Base-by-base conservation (phyloP, 2,888 invertebrate species). In the Volucella inflata region DNA sequence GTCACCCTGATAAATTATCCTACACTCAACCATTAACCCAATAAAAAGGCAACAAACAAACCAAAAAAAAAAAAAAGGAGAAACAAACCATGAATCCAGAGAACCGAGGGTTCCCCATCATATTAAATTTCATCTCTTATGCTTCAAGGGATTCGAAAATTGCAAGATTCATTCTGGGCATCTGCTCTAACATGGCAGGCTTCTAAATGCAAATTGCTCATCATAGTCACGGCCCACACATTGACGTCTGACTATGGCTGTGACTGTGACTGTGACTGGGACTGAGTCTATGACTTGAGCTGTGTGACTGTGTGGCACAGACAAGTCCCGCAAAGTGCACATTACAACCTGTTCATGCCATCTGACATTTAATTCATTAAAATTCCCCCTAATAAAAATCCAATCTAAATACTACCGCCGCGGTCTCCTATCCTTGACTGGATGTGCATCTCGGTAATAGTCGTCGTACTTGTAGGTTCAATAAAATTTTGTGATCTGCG, bases 311-410 rank as follows among this genome's bases (percentile, higher is more conserved):
- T 1, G 14, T n/a, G 51, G 14, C 36, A 55, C 55, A 57, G 70
- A 75, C 75, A 60, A 65, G 79, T 84, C 79, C 74, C 84, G 64
- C 46, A 59, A 57, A 46, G 21, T 11, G 59, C 59, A 40, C 16
- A n/a, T 11, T 30, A 14, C 77, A 84, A 80, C 80, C 70, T 79
- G 85, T 85, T 83, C 65, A 50, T 46, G 64, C 46, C 64, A 16
- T 46, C 55, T 81, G 81, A 81, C 76, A 81, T 85, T 85, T 81
- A 85, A 81, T 81, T 85, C 85, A 85, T 85, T 85, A 85, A 81
- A 77, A 68, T 77, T 85, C 51, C 38, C 85, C 30, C 30, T 30
- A 85, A 81, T 85, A 85, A 85, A 81, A 81, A 81, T 77, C 80
- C 84, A 84, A 84, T 85, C 57, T 81, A 62, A 80, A 79, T 84